Evolutionary conservation across 2,113 vertebrate genomes (phyloP).

Genomic region (Tauraco erythrolophus): DNA sequence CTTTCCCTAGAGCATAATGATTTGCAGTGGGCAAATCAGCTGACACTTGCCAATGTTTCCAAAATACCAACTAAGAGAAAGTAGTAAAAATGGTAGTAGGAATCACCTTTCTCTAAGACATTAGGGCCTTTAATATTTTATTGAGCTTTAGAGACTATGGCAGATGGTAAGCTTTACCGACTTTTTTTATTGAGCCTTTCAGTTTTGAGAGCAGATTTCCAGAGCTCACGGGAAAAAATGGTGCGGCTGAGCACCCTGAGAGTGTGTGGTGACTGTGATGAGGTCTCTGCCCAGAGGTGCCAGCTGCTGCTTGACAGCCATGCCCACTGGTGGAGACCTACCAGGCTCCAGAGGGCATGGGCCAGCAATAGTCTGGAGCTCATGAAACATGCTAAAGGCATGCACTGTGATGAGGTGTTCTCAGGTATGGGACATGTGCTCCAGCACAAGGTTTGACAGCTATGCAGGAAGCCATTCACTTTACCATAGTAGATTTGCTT

Average conservation of each 20-base stretch:
- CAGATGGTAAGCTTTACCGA: not conserved
- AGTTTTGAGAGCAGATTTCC: not conserved
- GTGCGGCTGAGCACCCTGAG: rapidly evolving
- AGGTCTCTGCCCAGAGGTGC: not conserved
- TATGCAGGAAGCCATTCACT: not conserved
- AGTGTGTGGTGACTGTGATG: not conserved
- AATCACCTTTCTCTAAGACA: not conserved
- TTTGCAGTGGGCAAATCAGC: not conserved
- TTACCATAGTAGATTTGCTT: not conserved
- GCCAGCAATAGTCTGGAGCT: not conserved
- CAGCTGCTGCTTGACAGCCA: not conserved
- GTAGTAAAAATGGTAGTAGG: not conserved
- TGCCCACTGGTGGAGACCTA: not conserved
- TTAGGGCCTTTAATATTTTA: not conserved
- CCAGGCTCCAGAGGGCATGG: rapidly evolving
- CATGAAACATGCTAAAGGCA: rapidly evolving
- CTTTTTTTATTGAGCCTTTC: not conserved
- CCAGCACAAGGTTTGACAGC: not conserved
- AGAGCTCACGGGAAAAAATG: not conserved
- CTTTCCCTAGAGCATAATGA: not conserved
- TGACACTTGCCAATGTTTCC: not conserved
- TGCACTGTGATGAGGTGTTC: not conserved
- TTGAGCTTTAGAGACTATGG: not conserved
- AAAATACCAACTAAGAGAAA: not conserved
- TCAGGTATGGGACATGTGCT: rapidly evolving